These are phyloP conservation scores for Sisyra nigra DNA, from an alignment of 2,888 invertebrate genomes.

Conservation along the genomic window DNA sequence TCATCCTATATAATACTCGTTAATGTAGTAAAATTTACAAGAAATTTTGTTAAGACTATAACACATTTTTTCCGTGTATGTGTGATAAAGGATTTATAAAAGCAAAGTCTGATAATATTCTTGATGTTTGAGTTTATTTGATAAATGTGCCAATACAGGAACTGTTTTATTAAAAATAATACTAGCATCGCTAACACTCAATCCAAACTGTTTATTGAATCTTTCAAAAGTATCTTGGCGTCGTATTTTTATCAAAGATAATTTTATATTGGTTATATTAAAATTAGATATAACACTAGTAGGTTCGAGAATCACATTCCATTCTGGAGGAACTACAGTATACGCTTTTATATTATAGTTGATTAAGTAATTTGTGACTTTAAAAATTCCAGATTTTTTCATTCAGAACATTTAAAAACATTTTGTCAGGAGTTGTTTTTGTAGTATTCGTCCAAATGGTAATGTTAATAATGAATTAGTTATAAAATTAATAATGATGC, in stretches of 20 bases:
- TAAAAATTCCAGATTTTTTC: slow-evolving; percentile 6
- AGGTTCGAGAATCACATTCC: slow-evolving; percentile 7
- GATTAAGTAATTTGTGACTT: slow-evolving; percentile 9
- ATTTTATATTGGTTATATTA: slow-evolving; percentile 8
- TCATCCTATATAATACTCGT: too few relatives aligned
- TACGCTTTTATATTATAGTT: slow-evolving; percentile 10
- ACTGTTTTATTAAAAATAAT: slow-evolving; percentile 11
- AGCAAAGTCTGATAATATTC: too few relatives aligned
- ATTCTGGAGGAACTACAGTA: slow-evolving; percentile 8
- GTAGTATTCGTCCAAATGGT: slow-evolving; percentile 11
- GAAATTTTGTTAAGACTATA: too few relatives aligned
- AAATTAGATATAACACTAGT: slow-evolving; percentile 8
- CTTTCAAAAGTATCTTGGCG: slow-evolving; percentile 12
- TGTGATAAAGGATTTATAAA: too few relatives aligned
- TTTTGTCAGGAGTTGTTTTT: slow-evolving; percentile 9
- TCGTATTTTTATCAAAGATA: slow-evolving; percentile 11
- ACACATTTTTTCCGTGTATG: too few relatives aligned
- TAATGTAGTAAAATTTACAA: too few relatives aligned
- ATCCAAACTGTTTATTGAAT: slow-evolving; percentile 11
- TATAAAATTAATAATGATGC: too few relatives aligned
- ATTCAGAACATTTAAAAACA: slow-evolving; percentile 11
- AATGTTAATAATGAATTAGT: too few relatives aligned
- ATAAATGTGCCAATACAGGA: slow-evolving; percentile 11
- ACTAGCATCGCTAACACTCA: slow-evolving; percentile 10
- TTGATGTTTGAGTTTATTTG: slow-evolving; percentile 5